A percentile compares a stretch with the other conserved stretches of the same genome.
These are phyloP conservation scores for Campylomormyrus numenius DNA, from an alignment of 2,113 vertebrate species.

Conservation along the genomic window DNA sequence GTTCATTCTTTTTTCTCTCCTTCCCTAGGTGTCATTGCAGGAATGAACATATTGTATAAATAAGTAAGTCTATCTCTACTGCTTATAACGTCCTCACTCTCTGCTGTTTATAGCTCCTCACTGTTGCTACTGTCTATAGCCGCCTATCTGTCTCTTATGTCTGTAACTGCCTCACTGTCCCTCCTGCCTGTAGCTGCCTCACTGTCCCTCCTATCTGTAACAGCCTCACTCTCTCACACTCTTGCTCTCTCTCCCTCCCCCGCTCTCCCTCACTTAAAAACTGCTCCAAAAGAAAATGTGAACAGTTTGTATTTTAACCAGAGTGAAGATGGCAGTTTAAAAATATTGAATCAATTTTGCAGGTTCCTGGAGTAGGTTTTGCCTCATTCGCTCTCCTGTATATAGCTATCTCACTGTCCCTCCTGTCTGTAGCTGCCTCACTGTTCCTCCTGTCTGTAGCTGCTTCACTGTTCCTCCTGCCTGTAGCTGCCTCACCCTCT, in stretches of 20 bases:
- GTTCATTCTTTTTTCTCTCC: constrained; percentile 38
- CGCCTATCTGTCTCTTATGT: background rate
- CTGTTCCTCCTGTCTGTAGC: too few species aligned
- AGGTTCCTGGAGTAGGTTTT: too few species aligned
- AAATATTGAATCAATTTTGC: too few species aligned
- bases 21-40: constrained; percentile 86
- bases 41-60: constrained; percentile 73
- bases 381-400: too few species aligned
- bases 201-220: background rate
- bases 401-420: background rate
- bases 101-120: background rate
- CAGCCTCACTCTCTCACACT: too few species aligned
- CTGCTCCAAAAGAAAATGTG: too few species aligned
- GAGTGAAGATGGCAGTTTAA: too few species aligned
- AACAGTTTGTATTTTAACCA: too few species aligned
- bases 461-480: too few species aligned
- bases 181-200: background rate
- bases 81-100: background rate
- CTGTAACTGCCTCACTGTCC: background rate
- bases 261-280: too few species aligned
- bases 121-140: background rate
- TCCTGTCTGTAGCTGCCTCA: too few species aligned
- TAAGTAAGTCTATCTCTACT: constrained; percentile 65
- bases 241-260: too few species aligned
- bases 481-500: background rate